Conservation (phyloP, 2,888 invertebrate species). For the Carterocephalus palaemon region DNA sequence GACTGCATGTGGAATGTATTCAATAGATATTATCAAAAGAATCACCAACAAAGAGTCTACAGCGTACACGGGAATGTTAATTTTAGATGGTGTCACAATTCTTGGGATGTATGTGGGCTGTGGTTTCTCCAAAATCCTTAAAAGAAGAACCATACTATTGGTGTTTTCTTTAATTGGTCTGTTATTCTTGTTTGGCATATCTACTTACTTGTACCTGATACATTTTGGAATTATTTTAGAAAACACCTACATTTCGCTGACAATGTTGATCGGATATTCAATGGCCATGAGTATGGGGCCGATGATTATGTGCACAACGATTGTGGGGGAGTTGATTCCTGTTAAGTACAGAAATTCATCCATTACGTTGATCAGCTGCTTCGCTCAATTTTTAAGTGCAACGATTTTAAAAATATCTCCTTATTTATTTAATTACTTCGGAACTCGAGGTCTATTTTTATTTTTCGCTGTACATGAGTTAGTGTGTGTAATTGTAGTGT, state of each 20-base stretch:
- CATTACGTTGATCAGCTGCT: slow-evolving; percentile 1
- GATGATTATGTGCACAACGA: slow-evolving; percentile 40
- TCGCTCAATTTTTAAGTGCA: slow-evolving; percentile 11
- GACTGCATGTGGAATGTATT: slow-evolving; percentile 29
- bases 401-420: slow-evolving; percentile 26
- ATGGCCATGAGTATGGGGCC: slow-evolving; percentile 44
- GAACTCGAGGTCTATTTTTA: slow-evolving; percentile 29
- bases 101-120: slow-evolving; percentile 52
- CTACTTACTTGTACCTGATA: slow-evolving; percentile 33
- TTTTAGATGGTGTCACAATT: slow-evolving; percentile 36
- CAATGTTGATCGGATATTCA: slow-evolving; percentile 44
- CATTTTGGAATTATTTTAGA: slow-evolving; percentile 27
- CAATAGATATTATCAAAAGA: slow-evolving; percentile 32
- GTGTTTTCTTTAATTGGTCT: slow-evolving; percentile 30
- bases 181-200: slow-evolving; percentile 30
- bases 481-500: slow-evolving; percentile 23
- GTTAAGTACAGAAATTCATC: slow-evolving; percentile 23
- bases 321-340: slow-evolving; percentile 30
- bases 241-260: slow-evolving; percentile 39
- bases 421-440: slow-evolving; percentile 23
- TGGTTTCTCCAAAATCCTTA: slow-evolving; percentile 35
- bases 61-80: slow-evolving; percentile 33
- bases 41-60: slow-evolving; percentile 28
- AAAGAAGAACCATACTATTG: slow-evolving; percentile 39
- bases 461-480: slow-evolving; percentile 26